A percentile compares a stretch with the other conserved stretches of the same genome.
Evolutionary conservation across 2,888 invertebrate genomes (phyloP).

Genomic region (Scaptomyza tumidula): DNA sequence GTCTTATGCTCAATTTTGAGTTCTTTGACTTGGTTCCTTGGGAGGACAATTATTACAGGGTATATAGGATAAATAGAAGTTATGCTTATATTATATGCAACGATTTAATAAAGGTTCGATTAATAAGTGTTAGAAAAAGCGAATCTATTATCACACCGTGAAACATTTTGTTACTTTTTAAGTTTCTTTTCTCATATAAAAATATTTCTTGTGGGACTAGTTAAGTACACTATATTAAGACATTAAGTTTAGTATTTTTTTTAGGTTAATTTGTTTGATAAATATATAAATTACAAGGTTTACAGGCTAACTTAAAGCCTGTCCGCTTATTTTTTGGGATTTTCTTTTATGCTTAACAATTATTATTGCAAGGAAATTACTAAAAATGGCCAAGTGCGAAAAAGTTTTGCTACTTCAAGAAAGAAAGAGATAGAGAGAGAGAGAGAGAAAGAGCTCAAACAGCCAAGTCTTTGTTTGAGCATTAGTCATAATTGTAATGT

Average conservation of each 20-base stretch:
- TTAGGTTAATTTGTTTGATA: too few species aligned
- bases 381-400: constrained; percentile 66
- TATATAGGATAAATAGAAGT: constrained; percentile 2
- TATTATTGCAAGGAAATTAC: constrained; percentile 72
- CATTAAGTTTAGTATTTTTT: too few species aligned
- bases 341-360: constrained; percentile 19
- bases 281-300: too few species aligned
- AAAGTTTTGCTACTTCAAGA: not conserved
- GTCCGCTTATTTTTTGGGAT: constrained; percentile 6
- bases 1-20: constrained; percentile 62
- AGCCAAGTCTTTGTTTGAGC: constrained; percentile 54
- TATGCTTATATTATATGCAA: not conserved
- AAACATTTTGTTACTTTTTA: too few species aligned
- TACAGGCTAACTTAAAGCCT: constrained; percentile 15
- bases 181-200: too few species aligned
- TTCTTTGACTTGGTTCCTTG: constrained; percentile 76
- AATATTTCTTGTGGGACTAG: too few species aligned
- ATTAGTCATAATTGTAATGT: constrained; percentile 72
- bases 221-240: too few species aligned
- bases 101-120: too few species aligned
- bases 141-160: too few species aligned
- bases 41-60: constrained; percentile 9
- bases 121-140: too few species aligned
- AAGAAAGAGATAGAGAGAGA: not conserved
- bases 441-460: not conserved